Evolutionary conservation across 2,797 vertebrate species (phyloP).

Genomic region (Margarornis squamiger): DNA sequence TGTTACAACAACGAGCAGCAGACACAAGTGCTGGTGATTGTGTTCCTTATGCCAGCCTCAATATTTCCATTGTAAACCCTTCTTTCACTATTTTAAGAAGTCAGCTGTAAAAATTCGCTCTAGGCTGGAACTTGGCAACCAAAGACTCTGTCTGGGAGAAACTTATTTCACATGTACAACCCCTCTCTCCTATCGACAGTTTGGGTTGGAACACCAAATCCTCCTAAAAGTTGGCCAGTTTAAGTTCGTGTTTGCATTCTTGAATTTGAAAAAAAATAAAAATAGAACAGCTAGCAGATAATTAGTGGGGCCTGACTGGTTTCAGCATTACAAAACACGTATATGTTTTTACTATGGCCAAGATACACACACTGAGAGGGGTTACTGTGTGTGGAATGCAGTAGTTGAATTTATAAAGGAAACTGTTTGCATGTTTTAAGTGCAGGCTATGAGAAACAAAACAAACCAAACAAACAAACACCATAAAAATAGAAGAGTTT

Average conservation of each 20-base stretch:
- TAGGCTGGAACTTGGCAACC: conserved; percentile 51
- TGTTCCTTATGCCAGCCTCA: neutral
- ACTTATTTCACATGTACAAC: conserved; percentile 29
- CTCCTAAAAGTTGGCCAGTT: neutral
- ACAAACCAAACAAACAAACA: neutral
- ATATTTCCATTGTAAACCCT: conserved; percentile 48
- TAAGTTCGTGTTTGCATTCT: conserved; percentile 30
- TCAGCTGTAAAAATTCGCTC: conserved; percentile 55
- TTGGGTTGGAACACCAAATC: conserved; percentile 39
- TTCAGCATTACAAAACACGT: conserved; percentile 29
- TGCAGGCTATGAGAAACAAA: neutral
- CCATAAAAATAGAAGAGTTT: neutral
- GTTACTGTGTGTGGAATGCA: conserved; percentile 27
- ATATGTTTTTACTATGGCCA: neutral
- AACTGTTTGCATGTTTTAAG: neutral
- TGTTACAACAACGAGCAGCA: neutral
- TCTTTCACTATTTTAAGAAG: conserved; percentile 48
- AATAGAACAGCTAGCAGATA: neutral
- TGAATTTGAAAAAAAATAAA: neutral
- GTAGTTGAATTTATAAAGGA: conserved; percentile 51
- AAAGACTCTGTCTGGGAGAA: neutral
- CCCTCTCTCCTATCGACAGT: neutral
- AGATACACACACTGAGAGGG: conserved; percentile 25
- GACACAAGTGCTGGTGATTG: neutral
- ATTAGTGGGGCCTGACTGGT: conserved; percentile 29